Conservation (phyloP, 2,797 vertebrate species). For the Enteromius radiatus region DNA sequence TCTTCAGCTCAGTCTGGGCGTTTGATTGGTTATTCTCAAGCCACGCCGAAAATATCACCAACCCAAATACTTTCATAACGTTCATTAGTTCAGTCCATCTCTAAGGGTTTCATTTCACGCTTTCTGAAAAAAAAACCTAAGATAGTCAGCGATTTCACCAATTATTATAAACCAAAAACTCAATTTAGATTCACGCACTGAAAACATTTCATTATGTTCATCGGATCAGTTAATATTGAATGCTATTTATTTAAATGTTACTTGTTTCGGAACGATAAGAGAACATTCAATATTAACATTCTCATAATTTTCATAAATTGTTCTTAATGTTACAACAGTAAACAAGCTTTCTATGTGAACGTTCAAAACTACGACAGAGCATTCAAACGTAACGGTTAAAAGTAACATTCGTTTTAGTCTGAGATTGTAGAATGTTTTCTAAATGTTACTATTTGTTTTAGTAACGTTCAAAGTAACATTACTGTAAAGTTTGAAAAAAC, state of each 20-base stretch:
- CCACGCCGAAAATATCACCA: constrained; percentile 19
- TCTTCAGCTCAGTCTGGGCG: constrained; percentile 9
- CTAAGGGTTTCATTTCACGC: not conserved
- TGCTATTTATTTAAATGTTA: not conserved
- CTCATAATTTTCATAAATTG: not conserved
- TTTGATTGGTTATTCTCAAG: constrained; percentile 27
- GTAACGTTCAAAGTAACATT: not conserved
- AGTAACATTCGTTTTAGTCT: not conserved
- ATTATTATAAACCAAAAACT: not conserved
- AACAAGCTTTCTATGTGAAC: not conserved
- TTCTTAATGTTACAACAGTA: not conserved
- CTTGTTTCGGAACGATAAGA: not conserved
- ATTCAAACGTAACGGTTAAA: not conserved
- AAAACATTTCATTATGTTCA: not conserved
- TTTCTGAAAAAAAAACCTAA: not conserved
- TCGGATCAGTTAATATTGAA: not conserved
- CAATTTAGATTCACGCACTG: no score
- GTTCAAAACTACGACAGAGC: not conserved
- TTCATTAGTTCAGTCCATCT: not conserved
- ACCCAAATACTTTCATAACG: not conserved
- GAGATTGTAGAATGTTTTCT: not conserved
- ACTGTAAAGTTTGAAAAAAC: not conserved
- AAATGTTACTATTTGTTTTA: not conserved
- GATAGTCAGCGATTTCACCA: not conserved
- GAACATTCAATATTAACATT: not conserved